Evolutionary conservation across 2,797 vertebrate species (phyloP).

Genomic region (Lophotriccus pileatus): DNA sequence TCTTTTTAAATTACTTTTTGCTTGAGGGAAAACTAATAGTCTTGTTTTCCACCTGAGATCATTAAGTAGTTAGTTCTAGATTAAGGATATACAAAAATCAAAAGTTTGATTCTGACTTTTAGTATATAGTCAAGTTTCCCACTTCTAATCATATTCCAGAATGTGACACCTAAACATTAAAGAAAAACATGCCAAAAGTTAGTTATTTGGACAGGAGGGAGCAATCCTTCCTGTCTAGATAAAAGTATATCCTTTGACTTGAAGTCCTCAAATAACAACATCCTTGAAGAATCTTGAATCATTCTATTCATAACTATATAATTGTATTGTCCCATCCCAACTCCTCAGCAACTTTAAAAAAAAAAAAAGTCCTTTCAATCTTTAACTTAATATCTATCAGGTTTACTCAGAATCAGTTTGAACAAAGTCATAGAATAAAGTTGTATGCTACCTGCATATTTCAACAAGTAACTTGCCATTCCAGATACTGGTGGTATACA

Average conservation of each 20-base stretch:
- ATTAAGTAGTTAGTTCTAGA: neutral
- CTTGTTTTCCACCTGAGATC: neutral
- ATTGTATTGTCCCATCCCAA: neutral
- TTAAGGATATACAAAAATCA: neutral
- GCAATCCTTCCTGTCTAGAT: neutral
- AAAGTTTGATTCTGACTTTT: neutral
- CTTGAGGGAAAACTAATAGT: neutral
- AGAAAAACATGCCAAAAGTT: neutral
- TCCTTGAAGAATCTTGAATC: neutral
- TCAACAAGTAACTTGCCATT: neutral
- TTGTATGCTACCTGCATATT: neutral
- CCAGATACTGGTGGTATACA: neutral
- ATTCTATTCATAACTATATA: neutral
- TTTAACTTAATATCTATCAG: neutral
- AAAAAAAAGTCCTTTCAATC: neutral
- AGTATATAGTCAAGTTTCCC: neutral
- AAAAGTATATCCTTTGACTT: neutral
- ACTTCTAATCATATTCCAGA: neutral
- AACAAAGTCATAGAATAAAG: neutral
- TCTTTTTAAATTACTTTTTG: neutral
- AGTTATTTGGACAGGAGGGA: neutral
- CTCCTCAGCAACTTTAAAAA: neutral
- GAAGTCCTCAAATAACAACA: neutral
- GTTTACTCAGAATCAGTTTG: neutral
- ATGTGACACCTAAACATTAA: neutral